Conservation (phyloP, 2,797 vertebrate species). For the Enteromius unitaeniatus region DNA sequence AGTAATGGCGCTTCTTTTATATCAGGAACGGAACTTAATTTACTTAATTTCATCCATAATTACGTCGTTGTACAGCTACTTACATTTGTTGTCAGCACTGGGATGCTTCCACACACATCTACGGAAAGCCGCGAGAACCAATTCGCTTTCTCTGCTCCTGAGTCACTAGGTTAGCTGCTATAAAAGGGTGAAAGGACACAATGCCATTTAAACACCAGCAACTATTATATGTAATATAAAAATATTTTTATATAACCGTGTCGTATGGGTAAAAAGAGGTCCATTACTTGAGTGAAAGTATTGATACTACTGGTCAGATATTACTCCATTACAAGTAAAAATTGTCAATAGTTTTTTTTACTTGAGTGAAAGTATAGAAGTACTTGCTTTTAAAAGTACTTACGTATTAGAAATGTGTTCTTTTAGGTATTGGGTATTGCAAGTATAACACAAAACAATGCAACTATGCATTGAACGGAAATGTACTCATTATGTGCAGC, state of each 20-base stretch:
- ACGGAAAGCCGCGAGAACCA: slow-evolving; percentile 44
- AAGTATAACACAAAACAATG: too few species aligned
- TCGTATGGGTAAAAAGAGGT: too few species aligned
- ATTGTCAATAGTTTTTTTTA: too few species aligned
- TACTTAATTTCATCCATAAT: slow-evolving; percentile 9
- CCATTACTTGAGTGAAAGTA: too few species aligned
- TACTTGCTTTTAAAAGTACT: too few species aligned
- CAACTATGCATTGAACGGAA: too few species aligned
- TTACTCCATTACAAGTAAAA: too few species aligned
- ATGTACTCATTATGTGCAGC: too few species aligned
- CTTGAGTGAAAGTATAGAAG: too few species aligned
- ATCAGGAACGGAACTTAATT: background rate
- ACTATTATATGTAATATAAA: background rate
- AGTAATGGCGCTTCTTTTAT: background rate
- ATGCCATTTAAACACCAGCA: background rate
- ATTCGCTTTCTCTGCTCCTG: background rate
- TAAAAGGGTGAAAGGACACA: background rate
- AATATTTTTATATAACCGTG: background rate
- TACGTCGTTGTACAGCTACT: slow-evolving; percentile 42
- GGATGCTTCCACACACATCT: slow-evolving; percentile 42
- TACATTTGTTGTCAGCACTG: slow-evolving; percentile 48
- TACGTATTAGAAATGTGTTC: too few species aligned
- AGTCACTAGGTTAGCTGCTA: background rate
- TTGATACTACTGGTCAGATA: too few species aligned
- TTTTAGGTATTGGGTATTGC: too few species aligned